Conservation (phyloP, 2,797 vertebrate genomes). For the Tenualosa thibaudeaui region DNA sequence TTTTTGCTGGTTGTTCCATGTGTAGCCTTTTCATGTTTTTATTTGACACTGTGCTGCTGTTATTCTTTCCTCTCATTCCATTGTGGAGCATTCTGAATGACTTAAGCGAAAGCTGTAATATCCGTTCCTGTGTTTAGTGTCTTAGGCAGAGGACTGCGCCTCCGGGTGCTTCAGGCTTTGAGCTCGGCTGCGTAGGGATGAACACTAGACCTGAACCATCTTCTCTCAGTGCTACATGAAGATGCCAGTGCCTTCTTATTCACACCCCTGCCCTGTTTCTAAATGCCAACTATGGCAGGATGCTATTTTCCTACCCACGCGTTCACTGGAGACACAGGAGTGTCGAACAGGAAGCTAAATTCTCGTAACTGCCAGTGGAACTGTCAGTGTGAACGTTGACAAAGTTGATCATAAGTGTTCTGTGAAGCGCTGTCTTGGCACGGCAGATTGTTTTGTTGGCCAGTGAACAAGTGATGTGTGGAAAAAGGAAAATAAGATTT, state of each 20-base stretch:
- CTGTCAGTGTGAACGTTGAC: constrained; percentile 40
- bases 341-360: not conserved
- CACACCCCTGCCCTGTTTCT: not conserved
- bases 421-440: constrained; percentile 55
- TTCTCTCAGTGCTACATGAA: not conserved
- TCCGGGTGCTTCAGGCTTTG: constrained; percentile 41
- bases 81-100: constrained; percentile 42
- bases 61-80: constrained; percentile 39
- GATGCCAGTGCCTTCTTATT: constrained; percentile 18
- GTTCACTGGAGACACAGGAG: not conserved
- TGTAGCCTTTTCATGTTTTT: not conserved
- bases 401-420: constrained; percentile 48
- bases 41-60: constrained; percentile 16
- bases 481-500: constrained; percentile 55
- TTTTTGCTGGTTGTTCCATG: not conserved
- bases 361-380: constrained; percentile 6
- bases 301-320: not conserved
- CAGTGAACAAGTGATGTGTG: constrained; percentile 51
- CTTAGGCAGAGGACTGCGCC: constrained; percentile 63
- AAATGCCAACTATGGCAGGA: not conserved
- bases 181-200: constrained; percentile 32
- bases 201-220: not conserved
- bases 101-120: constrained; percentile 64
- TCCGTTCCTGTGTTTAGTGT: constrained; percentile 64
- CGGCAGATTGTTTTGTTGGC: constrained; percentile 51